Percentiles rank a stretch among this genome's conserved stretches.
phyloP scores from a whole-genome alignment of 2,888 invertebrate species.

The Ornithoptera alexandrae region DNA sequence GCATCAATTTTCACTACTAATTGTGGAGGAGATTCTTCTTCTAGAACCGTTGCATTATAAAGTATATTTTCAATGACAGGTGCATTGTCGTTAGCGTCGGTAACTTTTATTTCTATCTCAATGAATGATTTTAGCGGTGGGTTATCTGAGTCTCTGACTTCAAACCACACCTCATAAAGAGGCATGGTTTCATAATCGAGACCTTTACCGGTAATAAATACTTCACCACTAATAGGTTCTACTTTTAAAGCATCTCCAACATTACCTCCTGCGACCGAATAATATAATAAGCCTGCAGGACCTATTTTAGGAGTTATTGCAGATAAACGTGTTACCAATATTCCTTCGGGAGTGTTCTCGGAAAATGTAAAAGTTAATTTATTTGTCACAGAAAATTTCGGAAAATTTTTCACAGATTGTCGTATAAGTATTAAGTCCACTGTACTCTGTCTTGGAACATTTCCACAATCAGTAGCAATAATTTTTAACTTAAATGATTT shows the following conservation, averaged over 20 bases:
- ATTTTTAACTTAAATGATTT: slow-evolving; percentile 86
- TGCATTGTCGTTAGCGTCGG: slow-evolving; percentile 95
- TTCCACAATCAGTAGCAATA: slow-evolving; percentile 90
- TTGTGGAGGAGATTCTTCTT: slow-evolving; percentile 91
- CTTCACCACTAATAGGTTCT: slow-evolving; percentile 88
- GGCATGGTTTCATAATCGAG: slow-evolving; percentile 92
- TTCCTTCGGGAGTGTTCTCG: slow-evolving; percentile 89
- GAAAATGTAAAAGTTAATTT: slow-evolving; percentile 87
- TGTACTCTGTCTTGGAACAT: slow-evolving; percentile 83
- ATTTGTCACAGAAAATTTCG: slow-evolving; percentile 85
- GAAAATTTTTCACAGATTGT: slow-evolving; percentile 88
- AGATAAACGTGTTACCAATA: slow-evolving; percentile 86
- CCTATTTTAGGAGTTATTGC: slow-evolving; percentile 91
- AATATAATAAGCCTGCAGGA: slow-evolving; percentile 84
- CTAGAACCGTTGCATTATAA: slow-evolving; percentile 91
- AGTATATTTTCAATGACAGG: slow-evolving; percentile 89
- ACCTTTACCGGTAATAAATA: slow-evolving; percentile 88
- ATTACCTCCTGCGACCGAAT: slow-evolving; percentile 96
- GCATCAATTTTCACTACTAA: slow-evolving; percentile 88
- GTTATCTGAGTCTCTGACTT: slow-evolving; percentile 91
- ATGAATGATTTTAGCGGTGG: slow-evolving; percentile 90
- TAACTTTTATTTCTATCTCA: slow-evolving; percentile 91
- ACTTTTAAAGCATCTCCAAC: slow-evolving; percentile 91
- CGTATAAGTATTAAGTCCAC: slow-evolving; percentile 88
- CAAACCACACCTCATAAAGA: slow-evolving; percentile 94